Conservation (phyloP, 2,113 vertebrate genomes). For the Ptyas mucosa region DNA sequence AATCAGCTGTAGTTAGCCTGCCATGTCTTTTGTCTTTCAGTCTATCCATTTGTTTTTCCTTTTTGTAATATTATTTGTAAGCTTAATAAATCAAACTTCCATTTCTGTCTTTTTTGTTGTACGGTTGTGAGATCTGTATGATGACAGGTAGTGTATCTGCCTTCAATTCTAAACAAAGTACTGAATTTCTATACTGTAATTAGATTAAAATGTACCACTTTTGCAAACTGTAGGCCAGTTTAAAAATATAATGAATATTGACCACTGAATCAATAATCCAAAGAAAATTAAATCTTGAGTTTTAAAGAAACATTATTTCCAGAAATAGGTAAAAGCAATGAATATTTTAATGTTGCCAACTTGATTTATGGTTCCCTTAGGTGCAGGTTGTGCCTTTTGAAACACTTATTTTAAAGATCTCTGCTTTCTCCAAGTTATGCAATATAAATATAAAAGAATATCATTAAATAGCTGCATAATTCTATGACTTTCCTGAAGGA, state of each 20-base stretch:
- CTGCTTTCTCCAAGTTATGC: background rate
- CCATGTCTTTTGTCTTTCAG: background rate
- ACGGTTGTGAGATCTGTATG: background rate
- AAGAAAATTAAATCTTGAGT: slow-evolving; percentile 34
- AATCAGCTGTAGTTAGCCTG: background rate
- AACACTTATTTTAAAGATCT: background rate
- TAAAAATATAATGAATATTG: slow-evolving; percentile 22
- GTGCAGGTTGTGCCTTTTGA: background rate
- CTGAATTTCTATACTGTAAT: slow-evolving; percentile 1
- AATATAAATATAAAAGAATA: background rate
- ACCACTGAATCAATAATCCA: slow-evolving; percentile 30
- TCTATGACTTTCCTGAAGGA: background rate
- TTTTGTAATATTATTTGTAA: background rate
- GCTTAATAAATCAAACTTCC: background rate
- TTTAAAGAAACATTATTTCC: slow-evolving; percentile 33
- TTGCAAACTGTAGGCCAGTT: slow-evolving; percentile 21
- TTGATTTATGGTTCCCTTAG: background rate
- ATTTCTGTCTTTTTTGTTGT: background rate
- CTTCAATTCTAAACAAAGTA: background rate
- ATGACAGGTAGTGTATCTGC: background rate
- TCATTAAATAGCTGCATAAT: background rate
- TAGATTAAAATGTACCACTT: background rate
- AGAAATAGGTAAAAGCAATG: slow-evolving; percentile 17
- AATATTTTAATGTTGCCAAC: background rate
- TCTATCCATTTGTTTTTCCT: background rate